Conservation (phyloP, 53 echinoderm and acorn worm genomes). For the Henricia sp. region DNA sequence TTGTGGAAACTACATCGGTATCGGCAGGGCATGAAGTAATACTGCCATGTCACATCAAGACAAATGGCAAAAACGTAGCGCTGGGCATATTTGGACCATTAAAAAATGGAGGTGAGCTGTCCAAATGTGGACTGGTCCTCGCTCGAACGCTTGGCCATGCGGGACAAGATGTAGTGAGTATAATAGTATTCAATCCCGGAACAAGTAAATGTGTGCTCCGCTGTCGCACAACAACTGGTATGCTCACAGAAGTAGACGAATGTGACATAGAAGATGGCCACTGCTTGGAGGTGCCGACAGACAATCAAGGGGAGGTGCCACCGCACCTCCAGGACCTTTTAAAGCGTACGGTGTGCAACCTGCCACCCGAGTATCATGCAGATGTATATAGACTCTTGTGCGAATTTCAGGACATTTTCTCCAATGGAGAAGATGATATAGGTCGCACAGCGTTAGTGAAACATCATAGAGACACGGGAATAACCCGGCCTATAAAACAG, state of each 20-base stretch:
- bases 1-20: neutral
- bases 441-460: neutral
- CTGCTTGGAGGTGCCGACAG: neutral
- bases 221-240: neutral
- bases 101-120: neutral
- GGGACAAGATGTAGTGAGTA: neutral
- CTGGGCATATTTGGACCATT: neutral
- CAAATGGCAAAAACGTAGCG: neutral
- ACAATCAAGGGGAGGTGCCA: neutral
- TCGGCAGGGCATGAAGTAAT: neutral
- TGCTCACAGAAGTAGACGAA: neutral
- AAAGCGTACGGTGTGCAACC: neutral
- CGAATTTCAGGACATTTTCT: conserved; percentile 3
- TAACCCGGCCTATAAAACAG: conserved; percentile 3
- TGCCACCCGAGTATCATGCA: neutral
- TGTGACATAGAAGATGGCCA: neutral
- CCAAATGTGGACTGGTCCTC: neutral
- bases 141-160: neutral
- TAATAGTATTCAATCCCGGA: neutral
- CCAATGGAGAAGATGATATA: conserved; percentile 8
- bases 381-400: neutral
- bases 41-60: neutral
- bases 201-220: neutral
- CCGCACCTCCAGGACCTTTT: neutral
- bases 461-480: neutral